Conservation (phyloP, 2,113 vertebrate species). For the Pholis gunnellus region DNA sequence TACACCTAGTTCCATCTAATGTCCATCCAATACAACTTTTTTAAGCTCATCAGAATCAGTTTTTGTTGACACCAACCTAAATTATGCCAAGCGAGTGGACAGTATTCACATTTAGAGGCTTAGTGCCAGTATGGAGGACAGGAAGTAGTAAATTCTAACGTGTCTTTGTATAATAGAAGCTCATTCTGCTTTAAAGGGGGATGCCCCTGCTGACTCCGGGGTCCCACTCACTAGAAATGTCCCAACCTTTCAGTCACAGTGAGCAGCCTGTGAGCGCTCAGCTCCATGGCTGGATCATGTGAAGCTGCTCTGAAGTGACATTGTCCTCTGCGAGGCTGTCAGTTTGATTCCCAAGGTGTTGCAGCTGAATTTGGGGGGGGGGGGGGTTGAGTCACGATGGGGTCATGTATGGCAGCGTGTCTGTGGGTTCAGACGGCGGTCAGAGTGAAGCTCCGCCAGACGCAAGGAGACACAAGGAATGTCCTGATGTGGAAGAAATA, state of each 20-base stretch:
- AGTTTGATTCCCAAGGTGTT: constrained; percentile 18
- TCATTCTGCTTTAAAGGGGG: background rate
- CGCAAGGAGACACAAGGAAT: background rate
- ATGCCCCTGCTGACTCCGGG: background rate
- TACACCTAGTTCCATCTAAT: too few relatives aligned
- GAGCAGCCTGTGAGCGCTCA: background rate
- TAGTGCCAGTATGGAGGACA: background rate
- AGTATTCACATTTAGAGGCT: background rate
- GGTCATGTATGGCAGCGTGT: background rate
- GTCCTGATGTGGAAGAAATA: background rate
- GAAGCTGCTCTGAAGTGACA: background rate
- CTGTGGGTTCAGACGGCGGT: constrained; percentile 28
- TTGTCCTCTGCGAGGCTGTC: background rate
- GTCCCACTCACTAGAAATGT: background rate
- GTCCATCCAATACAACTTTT: background rate
- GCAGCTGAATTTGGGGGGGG: too few relatives aligned
- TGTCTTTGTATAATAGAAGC: background rate
- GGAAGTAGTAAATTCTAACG: background rate
- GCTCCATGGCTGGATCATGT: background rate
- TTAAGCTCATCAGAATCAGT: background rate
- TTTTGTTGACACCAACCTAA: background rate
- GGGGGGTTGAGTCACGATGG: background rate
- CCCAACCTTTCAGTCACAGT: background rate
- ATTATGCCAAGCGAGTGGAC: background rate
- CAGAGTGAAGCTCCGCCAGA: background rate